Conservation (phyloP, 1,140 invertebrate genomes). For the Trinorchestia longiramus region DNA sequence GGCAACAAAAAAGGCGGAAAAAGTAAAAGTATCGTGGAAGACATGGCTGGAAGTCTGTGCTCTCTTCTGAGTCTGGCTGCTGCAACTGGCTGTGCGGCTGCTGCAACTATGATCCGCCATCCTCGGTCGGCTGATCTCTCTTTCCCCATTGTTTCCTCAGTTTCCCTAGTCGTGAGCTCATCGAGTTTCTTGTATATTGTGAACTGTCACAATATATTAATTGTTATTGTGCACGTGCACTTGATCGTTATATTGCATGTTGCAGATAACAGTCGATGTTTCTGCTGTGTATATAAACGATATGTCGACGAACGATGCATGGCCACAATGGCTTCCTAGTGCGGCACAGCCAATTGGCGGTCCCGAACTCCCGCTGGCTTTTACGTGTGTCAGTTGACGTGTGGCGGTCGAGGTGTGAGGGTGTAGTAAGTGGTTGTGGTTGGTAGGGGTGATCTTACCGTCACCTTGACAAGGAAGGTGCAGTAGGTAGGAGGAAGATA, state of each 20-base stretch:
- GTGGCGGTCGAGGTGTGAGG: not conserved
- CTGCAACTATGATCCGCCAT: not conserved
- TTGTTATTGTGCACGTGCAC: not conserved
- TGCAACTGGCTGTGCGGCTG: not conserved
- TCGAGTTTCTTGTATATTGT: not conserved
- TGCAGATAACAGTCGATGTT: not conserved
- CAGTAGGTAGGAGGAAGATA: not conserved
- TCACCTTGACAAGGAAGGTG: not conserved
- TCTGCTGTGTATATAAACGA: not conserved
- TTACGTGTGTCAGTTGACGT: not conserved
- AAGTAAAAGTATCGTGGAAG: not conserved
- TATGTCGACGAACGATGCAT: not conserved
- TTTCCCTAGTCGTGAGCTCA: not conserved
- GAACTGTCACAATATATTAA: not conserved
- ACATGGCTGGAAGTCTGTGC: not conserved
- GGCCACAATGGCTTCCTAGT: not conserved
- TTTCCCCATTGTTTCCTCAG: not conserved
- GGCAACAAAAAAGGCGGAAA: not conserved
- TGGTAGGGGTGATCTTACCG: not conserved
- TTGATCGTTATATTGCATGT: not conserved
- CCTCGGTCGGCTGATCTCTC: not conserved
- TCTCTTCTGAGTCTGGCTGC: not conserved
- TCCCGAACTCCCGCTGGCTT: not conserved
- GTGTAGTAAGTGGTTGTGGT: not conserved
- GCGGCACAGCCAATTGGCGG: conserved; percentile 3